Evolutionary conservation across 2,888 invertebrate genomes (phyloP).

Genomic region (Sarcophaga rosellei): DNA sequence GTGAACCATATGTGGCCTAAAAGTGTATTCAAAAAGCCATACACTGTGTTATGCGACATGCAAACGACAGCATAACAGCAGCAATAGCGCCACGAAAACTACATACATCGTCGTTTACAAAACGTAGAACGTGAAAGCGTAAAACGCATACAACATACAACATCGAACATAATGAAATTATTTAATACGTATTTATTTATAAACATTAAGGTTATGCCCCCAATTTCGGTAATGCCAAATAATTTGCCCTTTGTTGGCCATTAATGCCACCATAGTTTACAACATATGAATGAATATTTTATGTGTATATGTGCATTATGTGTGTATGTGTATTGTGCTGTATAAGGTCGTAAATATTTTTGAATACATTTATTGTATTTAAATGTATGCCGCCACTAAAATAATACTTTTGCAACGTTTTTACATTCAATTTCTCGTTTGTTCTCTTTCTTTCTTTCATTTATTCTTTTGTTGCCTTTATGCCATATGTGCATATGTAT

Average conservation of each 20-base stretch:
- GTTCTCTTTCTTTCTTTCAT: no score
- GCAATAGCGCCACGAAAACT: neutral
- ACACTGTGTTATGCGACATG: neutral
- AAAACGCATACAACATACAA: no score
- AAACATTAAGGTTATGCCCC: constrained; percentile 53
- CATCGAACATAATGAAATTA: constrained; percentile 34
- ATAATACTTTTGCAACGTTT: neutral
- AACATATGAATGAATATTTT: neutral
- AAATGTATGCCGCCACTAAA: neutral
- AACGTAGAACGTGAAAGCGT: neutral
- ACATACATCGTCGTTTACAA: constrained; percentile 6
- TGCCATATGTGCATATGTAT: neutral
- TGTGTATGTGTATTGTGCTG: neutral
- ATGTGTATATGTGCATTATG: neutral
- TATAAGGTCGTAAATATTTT: constrained; percentile 38
- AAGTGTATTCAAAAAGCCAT: neutral
- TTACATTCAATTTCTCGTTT: no score
- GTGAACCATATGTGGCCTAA: neutral
- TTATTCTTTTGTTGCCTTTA: neutral
- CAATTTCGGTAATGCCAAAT: constrained; percentile 42
- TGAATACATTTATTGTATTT: neutral
- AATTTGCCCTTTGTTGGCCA: constrained; percentile 46
- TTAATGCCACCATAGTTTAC: neutral
- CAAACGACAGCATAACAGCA: neutral
- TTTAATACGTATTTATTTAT: constrained; percentile 53